A percentile compares a stretch with the other conserved stretches of the same genome.
Evolutionary conservation across 2,888 invertebrate genomes (phyloP).

Genomic region (Prosopocoilus inquinatus): DNA sequence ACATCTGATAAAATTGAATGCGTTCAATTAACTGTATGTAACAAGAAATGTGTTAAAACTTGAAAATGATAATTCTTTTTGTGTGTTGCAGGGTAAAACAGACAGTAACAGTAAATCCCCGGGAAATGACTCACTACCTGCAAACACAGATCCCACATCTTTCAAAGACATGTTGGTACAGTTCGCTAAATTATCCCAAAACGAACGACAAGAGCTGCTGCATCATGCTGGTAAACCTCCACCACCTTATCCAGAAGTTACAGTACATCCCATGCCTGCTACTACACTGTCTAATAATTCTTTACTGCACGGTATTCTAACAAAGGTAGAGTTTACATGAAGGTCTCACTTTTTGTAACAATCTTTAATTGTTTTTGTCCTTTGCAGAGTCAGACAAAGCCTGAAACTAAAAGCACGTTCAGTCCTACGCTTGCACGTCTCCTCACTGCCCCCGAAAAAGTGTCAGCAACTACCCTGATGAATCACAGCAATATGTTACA

Average conservation of each 20-base stretch:
- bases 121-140: conserved; percentile 56
- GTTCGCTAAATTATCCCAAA: conserved; percentile 63
- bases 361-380: too few species aligned
- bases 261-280: conserved; percentile 66
- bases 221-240: conserved; percentile 53
- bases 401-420: conserved; percentile 59
- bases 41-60: too few species aligned
- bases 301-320: conserved; percentile 73
- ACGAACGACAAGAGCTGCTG: conserved; percentile 49
- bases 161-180: conserved; percentile 77
- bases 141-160: conserved; percentile 51
- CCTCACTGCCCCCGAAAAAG: conserved; percentile 61
- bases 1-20: too few species aligned
- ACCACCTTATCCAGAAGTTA: conserved; percentile 76
- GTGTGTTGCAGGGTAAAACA: too few species aligned
- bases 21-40: too few species aligned
- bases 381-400: conserved; percentile 42
- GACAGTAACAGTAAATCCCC: conserved; percentile 27
- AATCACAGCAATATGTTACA: conserved; percentile 24
- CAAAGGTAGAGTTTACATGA: conserved; percentile 56
- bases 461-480: conserved; percentile 13
- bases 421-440: conserved; percentile 80
- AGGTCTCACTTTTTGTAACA: background rate
- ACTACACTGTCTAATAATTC: conserved; percentile 57
- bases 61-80: too few species aligned